Evolutionary conservation across 2,888 invertebrate genomes (phyloP), one percentile per base, ranked within the genome.

Genomic region (Drosophila lutescens): DNA sequence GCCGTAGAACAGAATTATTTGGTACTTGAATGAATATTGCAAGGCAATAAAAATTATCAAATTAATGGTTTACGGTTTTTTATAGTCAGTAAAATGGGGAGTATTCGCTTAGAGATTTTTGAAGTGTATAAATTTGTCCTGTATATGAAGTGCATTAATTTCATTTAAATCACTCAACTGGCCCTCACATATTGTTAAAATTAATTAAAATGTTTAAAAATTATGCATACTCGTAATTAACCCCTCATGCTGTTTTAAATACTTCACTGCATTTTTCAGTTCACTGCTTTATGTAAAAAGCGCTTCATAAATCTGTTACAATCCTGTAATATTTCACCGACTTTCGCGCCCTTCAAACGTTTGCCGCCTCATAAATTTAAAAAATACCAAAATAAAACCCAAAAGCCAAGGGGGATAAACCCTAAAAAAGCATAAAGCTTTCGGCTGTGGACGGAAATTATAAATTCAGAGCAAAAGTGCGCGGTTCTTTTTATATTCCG

Each of bases 371-470:
- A 80, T 81, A 81, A 81, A 81, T 81, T 66, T 54, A 23, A 61
- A 68, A 62, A 56, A 32, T 30, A 67, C 26, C 38, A 15, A 57
- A 59, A 36, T 12, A 32, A 58, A 47, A 49, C 12, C 9, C 6
- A 44, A 58, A 44, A 20, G 20, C 17, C 23, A 15, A 4, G 12
- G 13, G 8, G 26, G 15, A 34, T 46, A 43, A 44, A 34, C 36
- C 23, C 41, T 56, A 63, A 56, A 69, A 69, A 66, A 58, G 26
- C 74, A 76, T 79, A 76, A 80, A 79, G 57, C 82, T 81, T 74
- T 85, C 77, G 66, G 69, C 70, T 56, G 67, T 67, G 66, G 57
- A 40, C 86, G 86, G 86, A 80, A 85, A 80, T 85, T 80, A 80
- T 81, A 86, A 80, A 81, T 80, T 79, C 86, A 82, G 70, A 66